Base-by-base conservation (phyloP, 2,113 vertebrate genomes). In the Thomomys bottae region DNA sequence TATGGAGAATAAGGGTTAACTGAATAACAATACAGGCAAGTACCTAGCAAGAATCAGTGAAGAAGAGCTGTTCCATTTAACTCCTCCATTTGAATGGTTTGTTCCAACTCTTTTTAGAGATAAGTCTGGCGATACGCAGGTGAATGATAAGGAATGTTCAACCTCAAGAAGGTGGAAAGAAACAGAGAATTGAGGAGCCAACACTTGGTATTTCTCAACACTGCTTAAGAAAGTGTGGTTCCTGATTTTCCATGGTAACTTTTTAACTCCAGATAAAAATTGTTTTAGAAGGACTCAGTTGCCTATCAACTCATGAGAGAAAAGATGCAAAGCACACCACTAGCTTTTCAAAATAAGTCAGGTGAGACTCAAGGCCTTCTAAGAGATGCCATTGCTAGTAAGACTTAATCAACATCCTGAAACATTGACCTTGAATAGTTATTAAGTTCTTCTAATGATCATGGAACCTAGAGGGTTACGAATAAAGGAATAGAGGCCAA, bases 371-470 rank as follows among this genome's bases (percentile, higher is more conserved):
- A 90, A 28, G 54, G 87, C 0, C 21, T 87, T 30, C 89, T 96
- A 94, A 80, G 84, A 92, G 84, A 83, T 8, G 5, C 83, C 24
- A 87, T 93, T 85, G 71, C 85, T 76, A 42, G 84, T 87, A 92
- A 76, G 86, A 88, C 78, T 96, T 96, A 92, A 23, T 0, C 21
- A 89, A 83, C 38, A 82, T 83, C 59, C 88, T 96, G 72, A 89
- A 97, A 96, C 95, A 93, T 80, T 94, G 49, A 93, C 94, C 36
- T 70, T 28, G 66, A 36, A 20, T 92, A 96, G 97, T 96, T 96
- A 96, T 96, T 95, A 91, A 96, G 94, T 95, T 97, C 92, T 80
- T 93, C 90, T 90, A 89, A 91, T 95, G 68, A 84, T n/a, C 88
- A 77, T 77, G 70, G 81, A 89, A 71, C 0, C 5, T 84, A 75